Percentiles rank a stretch among this genome's conserved stretches.
Evolutionary conservation across 2,797 vertebrate species (phyloP).

Genomic region (Odontamblyopus rebecca): DNA sequence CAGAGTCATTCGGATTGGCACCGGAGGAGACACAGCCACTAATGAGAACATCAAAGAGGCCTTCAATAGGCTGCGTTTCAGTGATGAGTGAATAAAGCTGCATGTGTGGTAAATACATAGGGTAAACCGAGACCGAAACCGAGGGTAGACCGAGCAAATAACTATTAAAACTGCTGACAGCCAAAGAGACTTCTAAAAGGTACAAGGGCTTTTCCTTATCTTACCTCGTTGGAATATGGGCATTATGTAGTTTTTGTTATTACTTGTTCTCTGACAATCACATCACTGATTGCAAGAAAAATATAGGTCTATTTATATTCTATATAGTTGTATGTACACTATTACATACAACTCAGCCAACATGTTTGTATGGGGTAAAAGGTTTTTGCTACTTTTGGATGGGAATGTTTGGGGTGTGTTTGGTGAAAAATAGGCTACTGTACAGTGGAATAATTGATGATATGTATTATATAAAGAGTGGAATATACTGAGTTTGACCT

Average conservation of each 20-base stretch:
- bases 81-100: slow-evolving; percentile 55
- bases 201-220: background rate
- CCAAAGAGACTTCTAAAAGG: slow-evolving; percentile 28
- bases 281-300: slow-evolving; percentile 1
- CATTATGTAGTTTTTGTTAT: slow-evolving; percentile 15
- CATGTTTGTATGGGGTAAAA: slow-evolving; percentile 6
- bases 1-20: slow-evolving; percentile 70
- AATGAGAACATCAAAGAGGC: slow-evolving; percentile 78
- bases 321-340: slow-evolving; percentile 21
- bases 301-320: slow-evolving; percentile 24
- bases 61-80: slow-evolving; percentile 86
- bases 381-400: background rate
- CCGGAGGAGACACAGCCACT: slow-evolving; percentile 28
- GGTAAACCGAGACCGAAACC: background rate
- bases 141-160: background rate
- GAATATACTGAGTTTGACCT: slow-evolving; percentile 2
- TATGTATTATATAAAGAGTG: background rate
- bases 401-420: background rate
- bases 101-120: slow-evolving; percentile 1
- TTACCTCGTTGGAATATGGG: background rate
- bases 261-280: slow-evolving; percentile 33
- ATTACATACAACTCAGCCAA: background rate
- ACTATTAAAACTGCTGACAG: slow-evolving; percentile 39
- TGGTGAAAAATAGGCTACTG: background rate
- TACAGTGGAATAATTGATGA: background rate